Conservation (phyloP, 2,888 invertebrate genomes). For the Himalopsyche japonica region DNA sequence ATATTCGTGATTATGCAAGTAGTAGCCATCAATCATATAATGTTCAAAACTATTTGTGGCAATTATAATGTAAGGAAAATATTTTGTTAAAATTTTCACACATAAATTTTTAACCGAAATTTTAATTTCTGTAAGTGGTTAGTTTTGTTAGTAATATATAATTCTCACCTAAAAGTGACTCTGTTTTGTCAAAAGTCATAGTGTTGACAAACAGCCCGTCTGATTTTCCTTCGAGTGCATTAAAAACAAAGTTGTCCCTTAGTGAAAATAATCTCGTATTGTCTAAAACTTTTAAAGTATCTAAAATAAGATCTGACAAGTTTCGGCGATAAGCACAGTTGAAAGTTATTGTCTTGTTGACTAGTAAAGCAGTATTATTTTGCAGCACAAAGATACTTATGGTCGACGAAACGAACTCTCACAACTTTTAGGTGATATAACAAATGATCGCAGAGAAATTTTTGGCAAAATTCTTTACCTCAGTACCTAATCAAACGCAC, state of each 20-base stretch:
- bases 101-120: no score
- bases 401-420: background rate
- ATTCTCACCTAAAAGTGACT: conserved; percentile 37
- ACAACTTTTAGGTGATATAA: background rate
- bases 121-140: background rate
- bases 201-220: conserved; percentile 35
- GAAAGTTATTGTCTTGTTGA: background rate
- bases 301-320: no score
- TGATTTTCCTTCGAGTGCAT: conserved; percentile 10
- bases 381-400: background rate
- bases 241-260: background rate
- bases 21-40: no score
- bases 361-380: background rate
- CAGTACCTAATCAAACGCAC: background rate
- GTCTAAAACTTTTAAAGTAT: no score
- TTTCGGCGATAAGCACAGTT: background rate
- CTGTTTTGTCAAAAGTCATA: conserved; percentile 34
- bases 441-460: background rate
- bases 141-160: background rate
- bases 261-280: no score
- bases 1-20: no score
- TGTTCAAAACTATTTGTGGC: no score
- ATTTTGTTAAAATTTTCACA: no score
- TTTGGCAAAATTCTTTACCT: background rate
- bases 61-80: no score